Evolutionary conservation across 2,888 invertebrate species (phyloP).

Genomic region (Phyllotreta striolata): DNA sequence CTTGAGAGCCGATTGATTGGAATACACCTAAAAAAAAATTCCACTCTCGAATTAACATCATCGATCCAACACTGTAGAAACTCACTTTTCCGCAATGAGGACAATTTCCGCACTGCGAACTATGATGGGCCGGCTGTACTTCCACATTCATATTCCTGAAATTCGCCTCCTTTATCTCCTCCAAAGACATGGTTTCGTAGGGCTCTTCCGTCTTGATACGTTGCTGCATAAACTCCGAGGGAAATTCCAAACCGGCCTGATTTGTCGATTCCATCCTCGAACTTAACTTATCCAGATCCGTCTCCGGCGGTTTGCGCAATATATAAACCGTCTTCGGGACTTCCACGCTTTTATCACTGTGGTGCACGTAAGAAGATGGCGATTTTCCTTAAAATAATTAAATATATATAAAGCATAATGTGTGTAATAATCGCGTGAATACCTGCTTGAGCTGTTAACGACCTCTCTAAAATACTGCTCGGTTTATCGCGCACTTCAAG

Average conservation of each 20-base stretch:
- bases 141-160: constrained; percentile 37
- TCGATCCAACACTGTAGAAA: neutral
- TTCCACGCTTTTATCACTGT: constrained; percentile 45
- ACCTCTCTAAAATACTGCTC: constrained; percentile 58
- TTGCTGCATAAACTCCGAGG: constrained; percentile 51
- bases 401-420: constrained; percentile 6
- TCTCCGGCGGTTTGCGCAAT: constrained; percentile 52
- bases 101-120: constrained; percentile 68
- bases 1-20: constrained; percentile 74
- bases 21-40: constrained; percentile 60
- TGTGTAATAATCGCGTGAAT: constrained; percentile 10
- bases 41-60: too few relatives aligned
- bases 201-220: constrained; percentile 52
- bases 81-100: constrained; percentile 71
- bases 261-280: constrained; percentile 46
- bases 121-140: constrained; percentile 55
- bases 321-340: constrained; percentile 53
- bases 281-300: constrained; percentile 44
- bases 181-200: constrained; percentile 42
- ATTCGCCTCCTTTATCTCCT: constrained; percentile 43
- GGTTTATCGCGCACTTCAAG: constrained; percentile 54
- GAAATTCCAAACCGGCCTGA: constrained; percentile 51
- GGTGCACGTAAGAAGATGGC: constrained; percentile 45
- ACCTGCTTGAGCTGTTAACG: constrained; percentile 54
- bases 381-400: constrained; percentile 44